Evolutionary conservation across 2,113 vertebrate species (phyloP), one percentile per base, ranked within the genome.

Genomic region (Uropsilus gracilis): DNA sequence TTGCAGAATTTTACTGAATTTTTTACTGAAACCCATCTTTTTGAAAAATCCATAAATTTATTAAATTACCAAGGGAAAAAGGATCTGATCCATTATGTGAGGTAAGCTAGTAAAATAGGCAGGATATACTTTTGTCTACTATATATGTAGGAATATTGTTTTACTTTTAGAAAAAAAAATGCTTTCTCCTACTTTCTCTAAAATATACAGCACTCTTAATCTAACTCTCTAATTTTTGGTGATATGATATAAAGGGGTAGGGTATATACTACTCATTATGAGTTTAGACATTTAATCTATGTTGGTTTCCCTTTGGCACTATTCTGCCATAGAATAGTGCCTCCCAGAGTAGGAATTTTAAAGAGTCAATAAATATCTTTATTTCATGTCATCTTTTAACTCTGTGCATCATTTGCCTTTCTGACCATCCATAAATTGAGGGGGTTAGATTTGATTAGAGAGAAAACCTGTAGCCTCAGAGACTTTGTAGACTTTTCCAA

Each of bases 141-240:
- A 90, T 39, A 81, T 50, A 81, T 6, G 16, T 3, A 42, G 13
- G 17, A 48, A 13, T 53, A 22, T 76, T 68, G 53, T 63, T 63
- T 73, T 30, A 71, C 22, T 82, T 86, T 20, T 8, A 78, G 30
- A 77, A 84, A 92, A 73, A 94, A 88, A 86, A 26, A 66, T 73
- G 17, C 53, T 84, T 90, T 94, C 63, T 90, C 50, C 10, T 44
- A 50, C 30, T 64, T 94, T 61, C n/a, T 55, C 66, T 68, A 73
- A 95, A 96, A 86, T 44, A 75, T 8, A 72, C 2, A 90, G 14
- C 24, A 72, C 5, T 82, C 46, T 66, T 53, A 30, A 44, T 69
- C 77, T 93, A 83, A 88, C 20, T 53, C 66, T 94, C 10, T 86
- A 48, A 50, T 68, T 85, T 87, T 66, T 89, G 57, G 89, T 73